Conservation (phyloP, 2,888 invertebrate genomes). For the Deroplatys truncata region DNA sequence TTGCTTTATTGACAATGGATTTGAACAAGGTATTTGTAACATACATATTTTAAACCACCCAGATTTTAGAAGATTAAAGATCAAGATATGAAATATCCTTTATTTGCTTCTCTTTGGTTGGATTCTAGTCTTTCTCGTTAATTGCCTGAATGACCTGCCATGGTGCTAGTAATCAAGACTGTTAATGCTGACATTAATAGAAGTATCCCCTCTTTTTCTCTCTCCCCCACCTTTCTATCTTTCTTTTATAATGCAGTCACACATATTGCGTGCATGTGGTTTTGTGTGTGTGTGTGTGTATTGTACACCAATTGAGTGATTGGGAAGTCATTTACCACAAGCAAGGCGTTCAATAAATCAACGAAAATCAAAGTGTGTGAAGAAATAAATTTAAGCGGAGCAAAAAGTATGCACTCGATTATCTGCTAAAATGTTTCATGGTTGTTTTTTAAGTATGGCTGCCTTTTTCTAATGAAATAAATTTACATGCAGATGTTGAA, state of each 20-base stretch:
- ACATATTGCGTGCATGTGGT: background rate
- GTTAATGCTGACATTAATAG: conserved; percentile 7
- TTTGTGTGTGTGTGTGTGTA: background rate
- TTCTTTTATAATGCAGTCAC: background rate
- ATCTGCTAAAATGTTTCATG: background rate
- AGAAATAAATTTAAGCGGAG: background rate
- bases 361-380: background rate
- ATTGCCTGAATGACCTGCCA: background rate
- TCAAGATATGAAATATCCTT: background rate
- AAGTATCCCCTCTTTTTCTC: background rate
- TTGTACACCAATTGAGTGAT: background rate
- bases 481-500: background rate
- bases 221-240: background rate
- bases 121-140: conserved; percentile 6
- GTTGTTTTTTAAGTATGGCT: conserved; percentile 7
- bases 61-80: background rate
- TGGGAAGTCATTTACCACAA: background rate
- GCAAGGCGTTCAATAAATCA: background rate
- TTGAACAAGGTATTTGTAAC: background rate
- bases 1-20: background rate
- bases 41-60: background rate
- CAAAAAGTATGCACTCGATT: background rate
- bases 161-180: conserved; percentile 20
- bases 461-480: conserved; percentile 19
- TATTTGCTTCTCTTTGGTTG: background rate